These are phyloP conservation scores for Acipenser ruthenus DNA, from an alignment of 2,797 vertebrate genomes.

Conservation along the genomic window DNA sequence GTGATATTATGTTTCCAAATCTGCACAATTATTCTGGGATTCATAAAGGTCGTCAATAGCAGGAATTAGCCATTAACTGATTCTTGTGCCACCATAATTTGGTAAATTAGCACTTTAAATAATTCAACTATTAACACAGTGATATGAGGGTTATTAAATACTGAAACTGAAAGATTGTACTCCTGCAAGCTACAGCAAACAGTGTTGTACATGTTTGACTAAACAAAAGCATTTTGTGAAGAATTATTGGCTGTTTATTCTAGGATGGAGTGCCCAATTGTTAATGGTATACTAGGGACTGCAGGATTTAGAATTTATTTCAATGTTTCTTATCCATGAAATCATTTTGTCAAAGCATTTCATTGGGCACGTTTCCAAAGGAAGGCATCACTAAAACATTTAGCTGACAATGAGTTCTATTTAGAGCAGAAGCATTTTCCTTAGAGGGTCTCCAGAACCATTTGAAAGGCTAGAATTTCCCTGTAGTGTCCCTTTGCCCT, in stretches of 20 bases:
- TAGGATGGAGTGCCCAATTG: neutral
- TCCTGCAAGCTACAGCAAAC: neutral
- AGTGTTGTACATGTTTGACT: neutral
- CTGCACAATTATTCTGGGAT: neutral
- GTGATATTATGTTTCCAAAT: constrained; percentile 17
- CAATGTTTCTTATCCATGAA: constrained; percentile 1
- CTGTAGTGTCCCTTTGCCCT: constrained; percentile 50
- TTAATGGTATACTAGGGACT: neutral
- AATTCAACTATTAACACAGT: too few species aligned
- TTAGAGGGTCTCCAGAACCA: constrained; percentile 32
- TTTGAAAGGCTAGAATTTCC: constrained; percentile 40
- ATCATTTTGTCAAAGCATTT: neutral
- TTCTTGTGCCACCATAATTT: neutral
- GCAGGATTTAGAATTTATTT: neutral
- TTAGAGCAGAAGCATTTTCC: constrained; percentile 12
- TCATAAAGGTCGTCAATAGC: neutral
- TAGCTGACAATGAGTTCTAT: constrained; percentile 14
- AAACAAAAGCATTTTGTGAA: too few species aligned
- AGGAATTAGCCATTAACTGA: too few species aligned
- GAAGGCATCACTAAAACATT: constrained; percentile 6
- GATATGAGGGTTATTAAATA: neutral
- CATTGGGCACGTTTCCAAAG: constrained; percentile 7
- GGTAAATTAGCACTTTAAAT: too few species aligned
- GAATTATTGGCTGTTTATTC: neutral
- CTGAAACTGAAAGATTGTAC: neutral